Evolutionary conservation across 2,113 vertebrate species (phyloP).

Genomic region (Piaya cayana): DNA sequence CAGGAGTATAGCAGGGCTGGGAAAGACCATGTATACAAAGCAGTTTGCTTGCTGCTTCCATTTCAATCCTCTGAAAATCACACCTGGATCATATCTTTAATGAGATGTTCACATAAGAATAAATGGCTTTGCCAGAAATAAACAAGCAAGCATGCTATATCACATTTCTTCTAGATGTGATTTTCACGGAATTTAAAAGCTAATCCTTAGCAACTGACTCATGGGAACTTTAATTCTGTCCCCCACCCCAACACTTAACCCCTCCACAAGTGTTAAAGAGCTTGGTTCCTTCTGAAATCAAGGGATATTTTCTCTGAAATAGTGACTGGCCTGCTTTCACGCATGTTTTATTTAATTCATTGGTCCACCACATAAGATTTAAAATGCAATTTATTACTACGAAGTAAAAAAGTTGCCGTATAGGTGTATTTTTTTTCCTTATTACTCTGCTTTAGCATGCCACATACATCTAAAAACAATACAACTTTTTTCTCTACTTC

Average conservation of each 20-base stretch:
- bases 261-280: neutral
- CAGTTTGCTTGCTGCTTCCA: neutral
- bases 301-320: neutral
- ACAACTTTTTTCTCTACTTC: neutral
- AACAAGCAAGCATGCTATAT: neutral
- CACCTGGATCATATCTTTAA: conserved; percentile 1
- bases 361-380: neutral
- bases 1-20: neutral
- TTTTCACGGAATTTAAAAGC: conserved; percentile 32
- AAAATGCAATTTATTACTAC: neutral
- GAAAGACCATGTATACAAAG: rapidly evolving
- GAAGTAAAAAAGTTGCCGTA: neutral
- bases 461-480: neutral
- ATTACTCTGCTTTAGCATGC: neutral
- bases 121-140: neutral
- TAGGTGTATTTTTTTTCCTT: neutral
- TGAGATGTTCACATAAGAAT: neutral
- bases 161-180: neutral
- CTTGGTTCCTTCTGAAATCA: neutral
- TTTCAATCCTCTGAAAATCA: neutral
- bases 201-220: neutral
- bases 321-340: neutral
- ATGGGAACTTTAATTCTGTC: neutral
- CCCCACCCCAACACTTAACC: neutral
- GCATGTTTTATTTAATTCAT: neutral